Percentiles rank a stretch among this genome's conserved stretches.
These are phyloP conservation scores for Hippocampus mohnikei DNA, from an alignment of 2,113 vertebrate species.

Conservation along the genomic window DNA sequence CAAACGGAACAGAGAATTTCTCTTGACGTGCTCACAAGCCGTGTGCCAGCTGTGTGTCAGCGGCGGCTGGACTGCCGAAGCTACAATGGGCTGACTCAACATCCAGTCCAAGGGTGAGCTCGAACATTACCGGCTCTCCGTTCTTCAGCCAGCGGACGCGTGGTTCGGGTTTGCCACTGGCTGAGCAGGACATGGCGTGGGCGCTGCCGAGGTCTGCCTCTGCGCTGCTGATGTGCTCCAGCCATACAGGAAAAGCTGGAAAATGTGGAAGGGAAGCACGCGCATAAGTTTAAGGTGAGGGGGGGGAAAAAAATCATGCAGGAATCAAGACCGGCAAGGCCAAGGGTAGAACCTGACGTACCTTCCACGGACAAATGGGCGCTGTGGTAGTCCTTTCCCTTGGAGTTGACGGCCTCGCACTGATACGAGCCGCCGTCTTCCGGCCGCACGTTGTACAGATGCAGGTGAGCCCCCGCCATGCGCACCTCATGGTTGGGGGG, in stretches of 20 bases:
- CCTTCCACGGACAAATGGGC: conserved; percentile 86
- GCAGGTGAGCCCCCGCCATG: conserved; percentile 83
- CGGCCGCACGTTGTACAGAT: conserved; percentile 85
- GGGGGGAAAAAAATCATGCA: too few species aligned
- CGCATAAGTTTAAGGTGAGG: not conserved
- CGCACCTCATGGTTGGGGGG: conserved; percentile 81
- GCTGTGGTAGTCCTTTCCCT: conserved; percentile 85
- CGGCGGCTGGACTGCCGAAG: conserved; percentile 18
- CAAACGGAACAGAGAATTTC: conserved; percentile 43
- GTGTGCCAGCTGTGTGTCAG: conserved; percentile 48
- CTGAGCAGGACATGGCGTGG: conserved; percentile 85
- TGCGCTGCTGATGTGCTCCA: conserved; percentile 85
- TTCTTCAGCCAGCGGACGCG: conserved; percentile 88
- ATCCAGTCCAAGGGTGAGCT: not conserved
- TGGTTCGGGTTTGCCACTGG: conserved; percentile 86
- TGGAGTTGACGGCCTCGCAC: conserved; percentile 89
- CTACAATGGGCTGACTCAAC: conserved; percentile 3
- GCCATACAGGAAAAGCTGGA: conserved; percentile 89
- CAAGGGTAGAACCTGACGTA: conserved; percentile 34
- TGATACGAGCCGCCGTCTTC: conserved; percentile 87
- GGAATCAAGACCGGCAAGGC: too few species aligned
- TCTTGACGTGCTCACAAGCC: conserved; percentile 17
- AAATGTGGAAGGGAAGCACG: conserved; percentile 24
- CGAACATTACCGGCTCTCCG: conserved; percentile 75
- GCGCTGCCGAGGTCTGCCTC: conserved; percentile 85